Evolutionary conservation across 2,113 vertebrate genomes (phyloP), one percentile per base, ranked within the genome.

Genomic region (Sebastes fasciatus): DNA sequence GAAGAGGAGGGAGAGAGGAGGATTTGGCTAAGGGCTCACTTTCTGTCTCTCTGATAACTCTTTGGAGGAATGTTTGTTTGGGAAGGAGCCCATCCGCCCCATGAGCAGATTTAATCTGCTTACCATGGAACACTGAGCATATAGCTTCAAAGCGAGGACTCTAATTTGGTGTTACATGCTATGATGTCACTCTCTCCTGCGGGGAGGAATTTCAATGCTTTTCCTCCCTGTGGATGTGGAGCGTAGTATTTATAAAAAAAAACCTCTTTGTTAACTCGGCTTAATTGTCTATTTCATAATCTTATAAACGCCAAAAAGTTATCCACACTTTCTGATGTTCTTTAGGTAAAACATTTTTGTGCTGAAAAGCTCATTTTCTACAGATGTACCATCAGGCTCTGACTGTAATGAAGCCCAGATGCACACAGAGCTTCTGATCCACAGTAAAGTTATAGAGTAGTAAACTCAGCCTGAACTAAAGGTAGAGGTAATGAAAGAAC

Each of bases 1-100:
- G 46, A 19, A 55, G 60, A 63, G 3, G 16, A 57, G 49, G 17
- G 2, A 42, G 17, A 34, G 21, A 19, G 21, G 19, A n/a, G 10
- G 63, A 45, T 57, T 58, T 60, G 70, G 65, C 77, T 76, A 55
- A 16, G 66, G 67, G 82, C 78, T 43, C 57, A 68, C 77, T 78
- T 85, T 71, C 66, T 79, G 9, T 74, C 63, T 60, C 23, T 68
- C 60, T 65, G 82, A 87, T 86, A 78, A 74, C 82, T 54, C 73
- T 64, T 34, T n/a, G 51, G 65, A 91, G 86, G 87, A 92, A 92
- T 92, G 89, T 91, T 86, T 88, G 82, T 89, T 90, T 91, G 80
- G 77, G 87, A 87, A 60, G 55, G 52, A 88, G 85, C 82, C 80
- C 77, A 21, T 52, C 75, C 52, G 64, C 70, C 74, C 77, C 71